These are phyloP conservation scores for Listronotus bonariensis DNA, from an alignment of 1,140 invertebrate species.

Conservation along the genomic window DNA sequence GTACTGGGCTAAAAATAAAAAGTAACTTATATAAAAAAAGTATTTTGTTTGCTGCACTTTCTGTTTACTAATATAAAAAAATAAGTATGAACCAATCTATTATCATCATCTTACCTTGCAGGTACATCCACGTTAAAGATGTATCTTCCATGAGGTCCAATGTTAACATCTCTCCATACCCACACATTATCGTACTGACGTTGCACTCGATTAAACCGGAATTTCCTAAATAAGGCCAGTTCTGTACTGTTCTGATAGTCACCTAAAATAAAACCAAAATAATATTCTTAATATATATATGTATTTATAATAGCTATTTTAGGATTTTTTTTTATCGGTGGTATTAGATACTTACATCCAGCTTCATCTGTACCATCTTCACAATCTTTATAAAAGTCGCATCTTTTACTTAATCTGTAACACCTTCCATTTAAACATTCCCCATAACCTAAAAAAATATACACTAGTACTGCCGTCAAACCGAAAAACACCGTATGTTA, in stretches of 20 bases:
- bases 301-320: background rate
- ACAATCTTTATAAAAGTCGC: constrained; percentile 79
- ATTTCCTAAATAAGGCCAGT: constrained; percentile 74
- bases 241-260: constrained; percentile 66
- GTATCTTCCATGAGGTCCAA: constrained; percentile 85
- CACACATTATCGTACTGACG: constrained; percentile 92
- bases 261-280: constrained; percentile 51
- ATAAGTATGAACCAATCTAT: too few relatives aligned
- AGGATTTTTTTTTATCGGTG: too few relatives aligned
- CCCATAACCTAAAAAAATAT: constrained; percentile 59
- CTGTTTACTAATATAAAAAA: too few relatives aligned
- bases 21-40: too few relatives aligned
- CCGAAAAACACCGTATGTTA: too few relatives aligned
- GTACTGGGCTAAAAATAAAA: constrained; percentile 64
- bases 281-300: constrained; percentile 1
- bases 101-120: constrained; percentile 48
- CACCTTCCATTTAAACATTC: constrained; percentile 85
- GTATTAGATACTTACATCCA: constrained; percentile 64
- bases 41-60: too few relatives aligned
- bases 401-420: constrained; percentile 75
- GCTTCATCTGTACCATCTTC: constrained; percentile 88
- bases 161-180: constrained; percentile 93
- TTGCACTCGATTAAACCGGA: constrained; percentile 83
- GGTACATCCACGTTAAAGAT: constrained; percentile 90
- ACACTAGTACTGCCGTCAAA: too few relatives aligned